Percentiles rank a stretch among this genome's conserved stretches.
phyloP scores from a whole-genome alignment of 2,113 vertebrate species.

The Dendrocopos noguchii region DNA sequence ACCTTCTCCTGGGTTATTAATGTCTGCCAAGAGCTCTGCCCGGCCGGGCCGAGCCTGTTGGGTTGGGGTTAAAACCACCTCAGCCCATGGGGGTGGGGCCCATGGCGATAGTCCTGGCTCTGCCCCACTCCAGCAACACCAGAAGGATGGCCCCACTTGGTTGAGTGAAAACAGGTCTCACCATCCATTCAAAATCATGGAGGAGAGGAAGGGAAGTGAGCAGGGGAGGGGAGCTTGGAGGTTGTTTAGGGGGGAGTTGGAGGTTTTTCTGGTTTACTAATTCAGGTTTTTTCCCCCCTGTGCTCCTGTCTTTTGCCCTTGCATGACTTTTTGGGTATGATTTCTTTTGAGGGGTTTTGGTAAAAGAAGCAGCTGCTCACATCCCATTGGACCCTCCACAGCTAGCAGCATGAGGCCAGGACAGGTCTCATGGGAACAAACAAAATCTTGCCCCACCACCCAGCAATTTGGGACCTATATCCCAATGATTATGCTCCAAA shows the following conservation, averaged over 20 bases:
- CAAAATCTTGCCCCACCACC: accelerated
- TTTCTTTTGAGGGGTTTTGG: neutral
- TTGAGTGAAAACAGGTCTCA: neutral
- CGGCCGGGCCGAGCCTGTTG: accelerated
- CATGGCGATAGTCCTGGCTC: accelerated
- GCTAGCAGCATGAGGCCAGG: neutral
- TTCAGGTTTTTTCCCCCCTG: neutral
- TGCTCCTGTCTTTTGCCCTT: neutral
- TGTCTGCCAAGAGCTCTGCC: neutral
- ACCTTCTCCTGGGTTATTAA: neutral
- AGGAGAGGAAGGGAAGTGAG: neutral
- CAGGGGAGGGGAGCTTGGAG: neutral
- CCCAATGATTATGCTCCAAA: neutral
- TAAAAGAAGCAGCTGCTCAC: neutral
- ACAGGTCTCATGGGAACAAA: accelerated
- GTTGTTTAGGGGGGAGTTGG: neutral
- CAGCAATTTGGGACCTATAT: neutral
- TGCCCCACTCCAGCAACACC: accelerated
- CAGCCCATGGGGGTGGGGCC: accelerated
- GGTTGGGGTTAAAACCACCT: neutral
- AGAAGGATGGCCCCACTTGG: accelerated
- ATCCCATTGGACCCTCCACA: neutral
- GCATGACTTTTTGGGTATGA: accelerated
- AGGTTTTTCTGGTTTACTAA: no score
- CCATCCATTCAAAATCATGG: neutral